Conservation (phyloP, 1,140 invertebrate genomes). For the Coptotermes formosanus region DNA sequence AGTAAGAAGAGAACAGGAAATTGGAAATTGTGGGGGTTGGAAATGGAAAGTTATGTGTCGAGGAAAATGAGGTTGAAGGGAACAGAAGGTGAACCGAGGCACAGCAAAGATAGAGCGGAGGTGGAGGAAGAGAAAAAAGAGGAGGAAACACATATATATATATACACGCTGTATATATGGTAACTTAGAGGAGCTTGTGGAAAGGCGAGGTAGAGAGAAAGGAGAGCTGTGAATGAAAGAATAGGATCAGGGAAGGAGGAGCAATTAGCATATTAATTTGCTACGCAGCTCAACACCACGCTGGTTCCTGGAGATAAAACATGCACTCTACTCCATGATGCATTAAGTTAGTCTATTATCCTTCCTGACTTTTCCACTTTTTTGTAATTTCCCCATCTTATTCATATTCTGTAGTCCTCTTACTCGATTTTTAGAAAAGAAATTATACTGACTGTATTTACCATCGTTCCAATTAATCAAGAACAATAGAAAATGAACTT, state of each 20-base stretch:
- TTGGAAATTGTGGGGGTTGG: neutral
- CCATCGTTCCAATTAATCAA: constrained; percentile 1
- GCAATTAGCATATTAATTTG: constrained; percentile 17
- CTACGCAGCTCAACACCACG: neutral
- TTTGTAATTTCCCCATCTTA: constrained; percentile 10
- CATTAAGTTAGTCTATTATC: neutral
- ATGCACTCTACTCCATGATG: neutral
- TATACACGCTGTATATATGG: neutral
- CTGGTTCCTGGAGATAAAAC: neutral
- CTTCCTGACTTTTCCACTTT: neutral
- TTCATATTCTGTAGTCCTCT: neutral
- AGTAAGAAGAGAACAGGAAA: neutral
- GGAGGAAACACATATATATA: no score
- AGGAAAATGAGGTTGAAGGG: no score
- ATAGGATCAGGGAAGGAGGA: neutral
- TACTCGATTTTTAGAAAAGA: neutral
- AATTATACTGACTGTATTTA: constrained; percentile 11
- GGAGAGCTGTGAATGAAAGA: no score
- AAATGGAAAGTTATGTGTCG: neutral
- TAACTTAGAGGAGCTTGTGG: neutral
- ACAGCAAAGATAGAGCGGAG: neutral
- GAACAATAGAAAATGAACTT: constrained; percentile 8
- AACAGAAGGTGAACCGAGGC: neutral
- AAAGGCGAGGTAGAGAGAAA: neutral
- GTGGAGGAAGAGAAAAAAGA: neutral